phyloP scores from a whole-genome alignment of 1,140 invertebrate genomes.

The Archivesica marissinica region DNA sequence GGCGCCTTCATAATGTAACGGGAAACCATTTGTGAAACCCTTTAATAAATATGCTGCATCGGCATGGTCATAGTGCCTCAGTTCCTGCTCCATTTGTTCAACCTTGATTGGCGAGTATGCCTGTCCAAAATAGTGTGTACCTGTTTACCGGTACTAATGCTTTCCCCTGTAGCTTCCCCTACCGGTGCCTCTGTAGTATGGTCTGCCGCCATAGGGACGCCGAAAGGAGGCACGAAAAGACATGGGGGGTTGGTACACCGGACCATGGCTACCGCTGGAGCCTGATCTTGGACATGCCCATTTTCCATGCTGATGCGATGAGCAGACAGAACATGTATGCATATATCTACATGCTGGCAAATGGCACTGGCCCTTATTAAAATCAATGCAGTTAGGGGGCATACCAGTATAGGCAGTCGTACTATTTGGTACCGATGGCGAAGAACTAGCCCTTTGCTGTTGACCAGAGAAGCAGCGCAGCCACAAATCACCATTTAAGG shows the following conservation, averaged over 20 bases:
- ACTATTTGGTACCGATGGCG: background rate
- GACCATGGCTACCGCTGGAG: background rate
- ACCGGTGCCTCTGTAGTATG: background rate
- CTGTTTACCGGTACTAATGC: background rate
- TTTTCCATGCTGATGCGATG: background rate
- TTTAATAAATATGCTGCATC: background rate
- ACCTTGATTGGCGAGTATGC: background rate
- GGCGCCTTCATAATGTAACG: slow-evolving; percentile 14
- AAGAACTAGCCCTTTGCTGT: background rate
- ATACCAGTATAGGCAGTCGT: background rate
- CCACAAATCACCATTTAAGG: slow-evolving; percentile 10
- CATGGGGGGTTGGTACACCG: background rate
- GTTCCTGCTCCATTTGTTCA: background rate
- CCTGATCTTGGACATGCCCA: background rate
- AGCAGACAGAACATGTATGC: background rate
- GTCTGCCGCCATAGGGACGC: background rate
- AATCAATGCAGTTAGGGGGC: background rate
- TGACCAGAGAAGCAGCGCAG: background rate
- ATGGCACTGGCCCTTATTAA: background rate
- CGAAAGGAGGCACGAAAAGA: background rate
- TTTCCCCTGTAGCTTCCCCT: background rate
- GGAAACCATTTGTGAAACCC: slow-evolving; percentile 45
- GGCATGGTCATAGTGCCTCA: background rate
- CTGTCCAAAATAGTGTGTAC: background rate
- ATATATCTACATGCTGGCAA: background rate